A percentile compares a stretch with the other conserved stretches of the same genome.
phyloP scores from a whole-genome alignment of 2,113 vertebrate genomes.

The Diglossa brunneiventris region DNA sequence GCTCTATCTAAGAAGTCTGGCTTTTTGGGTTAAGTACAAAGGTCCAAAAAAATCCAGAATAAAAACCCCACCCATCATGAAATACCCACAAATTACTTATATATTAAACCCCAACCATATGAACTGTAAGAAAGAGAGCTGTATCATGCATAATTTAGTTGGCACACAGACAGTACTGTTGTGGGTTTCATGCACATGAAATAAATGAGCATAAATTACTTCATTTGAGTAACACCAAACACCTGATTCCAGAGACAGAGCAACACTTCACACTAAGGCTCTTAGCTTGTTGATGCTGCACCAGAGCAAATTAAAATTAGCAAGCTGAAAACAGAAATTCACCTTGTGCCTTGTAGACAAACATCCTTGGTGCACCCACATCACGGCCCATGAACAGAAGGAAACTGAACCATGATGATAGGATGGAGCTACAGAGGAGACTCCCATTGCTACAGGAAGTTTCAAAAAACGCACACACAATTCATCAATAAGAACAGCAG shows the following conservation, averaged over 20 bases:
- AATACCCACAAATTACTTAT: not conserved
- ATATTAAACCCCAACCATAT: not conserved
- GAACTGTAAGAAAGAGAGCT: not conserved
- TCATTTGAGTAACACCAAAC: slow-evolving; percentile 31
- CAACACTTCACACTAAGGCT: slow-evolving; percentile 9
- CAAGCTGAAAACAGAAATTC: slow-evolving; percentile 9
- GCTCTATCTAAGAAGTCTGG: not conserved
- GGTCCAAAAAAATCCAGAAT: not conserved
- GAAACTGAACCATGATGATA: not conserved
- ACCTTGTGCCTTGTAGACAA: not conserved
- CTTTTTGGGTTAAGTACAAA: not conserved
- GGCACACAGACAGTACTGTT: not conserved
- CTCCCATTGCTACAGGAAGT: not conserved
- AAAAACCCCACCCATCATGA: not conserved
- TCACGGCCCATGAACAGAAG: not conserved
- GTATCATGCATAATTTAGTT: slow-evolving; percentile 24
- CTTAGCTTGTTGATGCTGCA: not conserved
- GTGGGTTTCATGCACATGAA: not conserved
- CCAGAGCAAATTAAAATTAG: not conserved
- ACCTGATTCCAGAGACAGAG: slow-evolving; percentile 31
- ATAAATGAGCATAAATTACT: slow-evolving; percentile 54
- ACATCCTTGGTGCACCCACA: not conserved
- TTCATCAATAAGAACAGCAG: not conserved
- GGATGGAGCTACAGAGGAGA: not conserved
- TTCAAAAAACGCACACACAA: not conserved